A percentile compares a stretch with the other conserved stretches of the same genome.
phyloP scores from a whole-genome alignment of 2,113 vertebrate species.

The Alethe diademata region DNA sequence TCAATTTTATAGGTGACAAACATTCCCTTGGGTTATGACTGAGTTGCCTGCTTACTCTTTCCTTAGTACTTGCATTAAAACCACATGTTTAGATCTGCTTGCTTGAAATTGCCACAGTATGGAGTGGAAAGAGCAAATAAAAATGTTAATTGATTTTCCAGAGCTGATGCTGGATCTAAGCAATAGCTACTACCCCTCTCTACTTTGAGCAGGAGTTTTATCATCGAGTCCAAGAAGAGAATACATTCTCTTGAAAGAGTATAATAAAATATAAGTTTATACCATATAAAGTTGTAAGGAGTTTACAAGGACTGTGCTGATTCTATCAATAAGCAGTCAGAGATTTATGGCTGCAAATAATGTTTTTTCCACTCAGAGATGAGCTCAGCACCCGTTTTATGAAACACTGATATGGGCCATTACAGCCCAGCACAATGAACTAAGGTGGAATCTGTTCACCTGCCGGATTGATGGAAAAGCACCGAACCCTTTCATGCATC shows the following conservation, averaged over 20 bases:
- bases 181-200: neutral
- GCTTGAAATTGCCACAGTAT: neutral
- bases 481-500: neutral
- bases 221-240: neutral
- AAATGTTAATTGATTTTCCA: neutral
- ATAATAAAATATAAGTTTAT: neutral
- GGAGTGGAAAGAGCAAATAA: neutral
- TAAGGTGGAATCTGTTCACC: rapidly evolving
- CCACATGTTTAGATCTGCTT: neutral
- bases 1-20: neutral
- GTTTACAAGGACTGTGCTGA: neutral
- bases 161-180: neutral
- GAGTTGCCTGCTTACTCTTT: neutral
- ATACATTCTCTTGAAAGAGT: neutral
- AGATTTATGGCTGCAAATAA: neutral
- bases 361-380: neutral
- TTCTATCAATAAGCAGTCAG: neutral
- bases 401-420: neutral
- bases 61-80: neutral
- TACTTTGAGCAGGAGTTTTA: neutral
- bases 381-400: neutral
- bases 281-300: neutral
- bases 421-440: neutral
- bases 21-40: neutral
- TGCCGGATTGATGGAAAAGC: neutral